Conservation (phyloP, 2,797 vertebrate species). For the Manis javanica region DNA sequence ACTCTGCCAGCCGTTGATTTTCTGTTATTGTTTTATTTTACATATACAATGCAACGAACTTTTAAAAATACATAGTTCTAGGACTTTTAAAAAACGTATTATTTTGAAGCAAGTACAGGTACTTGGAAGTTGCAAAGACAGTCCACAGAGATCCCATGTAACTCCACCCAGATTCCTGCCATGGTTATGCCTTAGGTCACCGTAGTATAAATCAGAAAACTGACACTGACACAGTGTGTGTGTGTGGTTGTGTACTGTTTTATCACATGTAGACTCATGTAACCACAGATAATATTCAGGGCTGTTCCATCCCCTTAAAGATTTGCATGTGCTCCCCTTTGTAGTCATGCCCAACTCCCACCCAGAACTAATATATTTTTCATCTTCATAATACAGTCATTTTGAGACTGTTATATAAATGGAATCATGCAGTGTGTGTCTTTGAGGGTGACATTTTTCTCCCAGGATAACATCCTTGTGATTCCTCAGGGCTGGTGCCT, state of each 20-base stretch:
- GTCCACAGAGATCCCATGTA: background rate
- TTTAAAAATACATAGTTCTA: background rate
- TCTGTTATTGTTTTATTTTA: background rate
- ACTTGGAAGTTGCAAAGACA: background rate
- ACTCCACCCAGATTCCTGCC: no score
- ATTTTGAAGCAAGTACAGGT: background rate
- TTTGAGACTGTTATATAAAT: no score
- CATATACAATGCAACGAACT: no score
- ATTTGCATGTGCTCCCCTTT: background rate
- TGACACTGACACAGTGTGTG: fast-evolving
- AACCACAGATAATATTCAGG: background rate
- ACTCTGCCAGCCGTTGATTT: background rate
- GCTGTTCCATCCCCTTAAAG: background rate
- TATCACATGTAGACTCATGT: background rate
- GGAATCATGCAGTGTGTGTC: background rate
- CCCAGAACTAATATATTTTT: background rate
- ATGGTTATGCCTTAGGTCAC: background rate
- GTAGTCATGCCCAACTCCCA: fast-evolving
- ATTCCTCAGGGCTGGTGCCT: background rate
- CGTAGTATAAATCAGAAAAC: background rate
- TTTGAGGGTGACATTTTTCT: background rate
- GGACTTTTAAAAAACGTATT: background rate
- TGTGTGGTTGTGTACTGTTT: background rate
- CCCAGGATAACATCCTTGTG: no score
- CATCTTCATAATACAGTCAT: background rate